Percentiles rank a stretch among this genome's conserved stretches.
Conservation (phyloP, 2,113 vertebrate species). For the Potamarius usumacintae region DNA sequence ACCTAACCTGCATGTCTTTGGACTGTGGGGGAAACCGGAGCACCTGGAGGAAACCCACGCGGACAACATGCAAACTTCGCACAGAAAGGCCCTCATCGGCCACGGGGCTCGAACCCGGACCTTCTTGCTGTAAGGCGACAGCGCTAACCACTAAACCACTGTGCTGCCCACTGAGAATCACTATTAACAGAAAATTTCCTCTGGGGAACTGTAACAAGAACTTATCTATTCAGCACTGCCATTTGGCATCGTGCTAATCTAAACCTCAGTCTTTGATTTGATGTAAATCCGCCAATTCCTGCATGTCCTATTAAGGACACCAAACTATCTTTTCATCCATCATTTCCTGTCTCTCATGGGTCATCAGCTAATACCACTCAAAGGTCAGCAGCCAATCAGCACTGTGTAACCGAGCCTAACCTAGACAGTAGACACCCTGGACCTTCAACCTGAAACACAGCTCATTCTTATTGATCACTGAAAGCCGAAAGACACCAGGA, state of each 20-base stretch:
- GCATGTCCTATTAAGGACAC: not conserved
- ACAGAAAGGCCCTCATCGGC: too few relatives aligned
- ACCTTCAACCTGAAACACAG: not conserved
- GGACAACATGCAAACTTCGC: too few relatives aligned
- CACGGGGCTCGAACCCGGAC: too few relatives aligned
- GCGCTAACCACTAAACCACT: too few relatives aligned
- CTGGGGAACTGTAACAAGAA: too few relatives aligned
- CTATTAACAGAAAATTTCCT: too few relatives aligned
- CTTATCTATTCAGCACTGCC: not conserved
- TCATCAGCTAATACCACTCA: not conserved
- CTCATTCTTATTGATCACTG: not conserved
- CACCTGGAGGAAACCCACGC: too few relatives aligned
- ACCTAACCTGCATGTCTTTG: too few relatives aligned
- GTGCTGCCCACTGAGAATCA: not conserved
- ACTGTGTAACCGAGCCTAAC: not conserved
- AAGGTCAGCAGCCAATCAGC: slow-evolving; percentile 17
- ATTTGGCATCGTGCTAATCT: not conserved
- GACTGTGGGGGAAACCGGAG: too few relatives aligned
- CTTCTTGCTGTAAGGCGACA: too few relatives aligned
- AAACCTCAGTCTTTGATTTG: not conserved
- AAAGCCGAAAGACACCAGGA: not conserved
- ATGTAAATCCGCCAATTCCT: not conserved
- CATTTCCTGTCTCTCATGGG: not conserved
- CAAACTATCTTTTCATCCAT: not conserved
- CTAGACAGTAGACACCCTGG: not conserved